Evolutionary conservation across 2,888 invertebrate species (phyloP).

Genomic region (Epistrophella euchroma): DNA sequence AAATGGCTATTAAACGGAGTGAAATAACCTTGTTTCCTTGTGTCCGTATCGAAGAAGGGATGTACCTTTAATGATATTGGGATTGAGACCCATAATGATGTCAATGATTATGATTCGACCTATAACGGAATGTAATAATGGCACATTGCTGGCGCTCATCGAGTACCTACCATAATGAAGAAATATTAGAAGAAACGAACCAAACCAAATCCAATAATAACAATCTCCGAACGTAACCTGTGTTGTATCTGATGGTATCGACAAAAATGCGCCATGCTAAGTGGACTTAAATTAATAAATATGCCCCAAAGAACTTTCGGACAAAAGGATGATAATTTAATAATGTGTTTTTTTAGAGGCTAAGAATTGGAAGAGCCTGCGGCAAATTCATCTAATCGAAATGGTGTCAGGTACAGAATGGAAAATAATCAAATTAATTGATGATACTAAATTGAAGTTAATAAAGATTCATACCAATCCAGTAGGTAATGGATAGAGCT

Average conservation of each 20-base stretch:
- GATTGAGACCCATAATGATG: conserved; percentile 55
- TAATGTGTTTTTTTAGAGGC: conserved; percentile 22
- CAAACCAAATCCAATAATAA: conserved; percentile 37
- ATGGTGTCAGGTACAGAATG: background rate
- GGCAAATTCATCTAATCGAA: conserved; percentile 14
- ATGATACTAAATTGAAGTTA: conserved; percentile 29
- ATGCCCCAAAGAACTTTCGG: conserved; percentile 5
- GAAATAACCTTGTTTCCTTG: conserved; percentile 68
- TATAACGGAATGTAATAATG: conserved; percentile 38
- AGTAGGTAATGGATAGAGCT: too few species aligned
- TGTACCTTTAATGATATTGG: conserved; percentile 54
- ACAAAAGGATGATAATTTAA: conserved; percentile 49
- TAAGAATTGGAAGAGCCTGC: background rate
- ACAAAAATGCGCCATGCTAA: conserved; percentile 26
- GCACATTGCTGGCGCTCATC: background rate
- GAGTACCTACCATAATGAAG: background rate
- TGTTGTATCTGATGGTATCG: background rate
- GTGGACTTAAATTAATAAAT: conserved; percentile 51
- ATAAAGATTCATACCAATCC: conserved; percentile 10
- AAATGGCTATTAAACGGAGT: conserved; percentile 67
- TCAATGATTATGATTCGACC: conserved; percentile 71
- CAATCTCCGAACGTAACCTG: conserved; percentile 27
- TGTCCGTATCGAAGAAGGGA: conserved; percentile 25
- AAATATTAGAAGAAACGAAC: background rate
- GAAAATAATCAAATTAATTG: conserved; percentile 37